Evolutionary conservation across 2,113 vertebrate genomes (phyloP), one percentile per base, ranked within the genome.

Genomic region (Mugil cephalus): DNA sequence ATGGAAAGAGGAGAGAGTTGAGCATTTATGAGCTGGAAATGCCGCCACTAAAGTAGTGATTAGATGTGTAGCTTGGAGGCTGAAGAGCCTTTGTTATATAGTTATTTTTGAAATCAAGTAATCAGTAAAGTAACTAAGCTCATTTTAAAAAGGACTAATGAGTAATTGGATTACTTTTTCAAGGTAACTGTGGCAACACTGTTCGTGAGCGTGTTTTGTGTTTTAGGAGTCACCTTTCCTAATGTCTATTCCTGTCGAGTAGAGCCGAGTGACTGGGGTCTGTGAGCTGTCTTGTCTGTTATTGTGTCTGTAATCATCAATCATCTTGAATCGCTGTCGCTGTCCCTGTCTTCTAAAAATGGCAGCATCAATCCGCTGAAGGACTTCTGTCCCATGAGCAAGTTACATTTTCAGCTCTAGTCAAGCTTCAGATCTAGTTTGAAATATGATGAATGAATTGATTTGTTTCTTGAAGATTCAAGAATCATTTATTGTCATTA

Each of bases 391-490:
- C 53, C 46, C 18, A 35, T 10, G 34, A 60, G 40, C 10, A 46
- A 36, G 43, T 58, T 51, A 21, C 34, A 58, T 35, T 68, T 58
- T 59, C 62, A 48, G 60, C 66, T 54, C 52, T 19, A 79, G 62
- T 78, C 8, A 36, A 13, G 6, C n/a, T 17, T 72, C 45, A 58
- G 10, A 56, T 63, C 38, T 42, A 8, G 73, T 73, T 42, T 66
- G 6, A 65, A 47, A 48, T 63, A 34, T 35, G 34, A 30, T 35
- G 12, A 48, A 18, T 43, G 39, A 51, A 61, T 54, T 1, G 11
- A 36, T 69, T 70, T 65, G 24, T 18, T 68, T 67, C 13, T 43
- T 52, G 39, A 21, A 61, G 43, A 50, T 75, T 68, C n/a, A n/a
- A n/a, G n/a, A n/a, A n/a, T n/a, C n/a, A n/a, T n/a, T n/a, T n/a